Evolutionary conservation across 2,888 invertebrate species (phyloP), one percentile per base, ranked within the genome.

Genomic region (Microctonus hyperodae): DNA sequence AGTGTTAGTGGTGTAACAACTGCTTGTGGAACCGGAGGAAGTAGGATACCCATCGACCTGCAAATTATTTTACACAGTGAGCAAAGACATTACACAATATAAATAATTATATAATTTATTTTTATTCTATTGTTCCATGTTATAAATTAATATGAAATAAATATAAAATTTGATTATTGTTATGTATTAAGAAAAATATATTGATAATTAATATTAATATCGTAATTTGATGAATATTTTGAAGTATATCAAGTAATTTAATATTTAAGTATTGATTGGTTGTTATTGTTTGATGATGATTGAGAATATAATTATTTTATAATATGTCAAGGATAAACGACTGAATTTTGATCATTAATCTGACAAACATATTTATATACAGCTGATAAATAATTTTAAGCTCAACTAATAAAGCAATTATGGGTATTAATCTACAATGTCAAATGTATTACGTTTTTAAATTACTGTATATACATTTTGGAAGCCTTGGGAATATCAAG

Each of bases 31-130:
- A 89, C 87, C 35, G 89, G 89, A 35, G 89, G 89, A 72, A 90
- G 80, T 57, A 88, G 83, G 73, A 89, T 89, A 68, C 89, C 89
- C 89, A 89, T 89, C 72, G 89, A 90, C 84, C 90, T 90, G 81
- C 5, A 83, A 83, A 65, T 48, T 37, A 40, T 35, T 53, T 53
- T 53, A 48, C 53, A 62, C 35, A 20, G 51, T 51, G 23, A 51
- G 31, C 13, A 20, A 22, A 31, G 20, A n/a, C n/a, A n/a, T n/a
- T n/a, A n/a, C n/a, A n/a, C n/a, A n/a, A n/a, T n/a, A n/a, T n/a
- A n/a, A n/a, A n/a, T n/a, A n/a, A n/a, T n/a, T n/a, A n/a, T n/a
- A n/a, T n/a, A n/a, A n/a, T n/a, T 20, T 57, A 22, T 40, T 31
- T 16, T 56, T 40, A 11, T 25, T 40, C n/a, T 53, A 60, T 48